A percentile compares a stretch with the other conserved stretches of the same genome.
phyloP scores from a whole-genome alignment of 2,888 invertebrate genomes.

The Lasius platythorax region DNA sequence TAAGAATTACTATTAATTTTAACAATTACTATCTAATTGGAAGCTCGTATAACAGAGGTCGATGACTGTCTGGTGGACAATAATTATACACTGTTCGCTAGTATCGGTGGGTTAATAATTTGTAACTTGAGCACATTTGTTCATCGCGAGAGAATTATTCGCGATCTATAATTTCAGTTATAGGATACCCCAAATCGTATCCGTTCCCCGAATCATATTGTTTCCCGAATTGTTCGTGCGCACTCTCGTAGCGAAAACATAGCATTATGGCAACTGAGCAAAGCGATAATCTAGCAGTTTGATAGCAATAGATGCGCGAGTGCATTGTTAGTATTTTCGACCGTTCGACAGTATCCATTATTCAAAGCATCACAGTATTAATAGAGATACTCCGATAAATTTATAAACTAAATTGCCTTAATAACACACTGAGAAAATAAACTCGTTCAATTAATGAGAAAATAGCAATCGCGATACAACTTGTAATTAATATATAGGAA shows the following conservation, averaged over 20 bases:
- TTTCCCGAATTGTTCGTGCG: constrained; percentile 52
- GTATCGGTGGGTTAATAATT: constrained; percentile 40
- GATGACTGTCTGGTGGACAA: constrained; percentile 30
- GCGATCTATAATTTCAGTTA: constrained; percentile 47
- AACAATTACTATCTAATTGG: constrained; percentile 18
- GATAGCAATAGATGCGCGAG: constrained; percentile 49
- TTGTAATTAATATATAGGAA: constrained; percentile 11
- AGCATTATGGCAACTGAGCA: constrained; percentile 45
- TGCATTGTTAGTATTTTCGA: constrained; percentile 52
- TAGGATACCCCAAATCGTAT: constrained; percentile 29
- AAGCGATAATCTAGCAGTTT: constrained; percentile 50
- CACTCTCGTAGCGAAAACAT: constrained; percentile 35
- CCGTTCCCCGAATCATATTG: constrained; percentile 47
- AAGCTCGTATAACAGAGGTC: constrained; percentile 13
- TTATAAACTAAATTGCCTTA: constrained; percentile 40
- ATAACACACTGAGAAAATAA: constrained; percentile 28
- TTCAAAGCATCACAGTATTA: constrained; percentile 19
- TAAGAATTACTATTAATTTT: neutral
- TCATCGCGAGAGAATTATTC: constrained; percentile 50
- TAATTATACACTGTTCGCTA: constrained; percentile 31
- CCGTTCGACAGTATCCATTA: constrained; percentile 40
- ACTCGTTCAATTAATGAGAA: constrained; percentile 17
- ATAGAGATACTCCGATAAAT: constrained; percentile 30
- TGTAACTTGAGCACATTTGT: constrained; percentile 55
- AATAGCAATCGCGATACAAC: neutral